A percentile compares a stretch with the other conserved stretches of the same genome.
These are phyloP conservation scores for Yponomeuta cagnagella DNA, from an alignment of 2,888 invertebrate species.

Conservation along the genomic window DNA sequence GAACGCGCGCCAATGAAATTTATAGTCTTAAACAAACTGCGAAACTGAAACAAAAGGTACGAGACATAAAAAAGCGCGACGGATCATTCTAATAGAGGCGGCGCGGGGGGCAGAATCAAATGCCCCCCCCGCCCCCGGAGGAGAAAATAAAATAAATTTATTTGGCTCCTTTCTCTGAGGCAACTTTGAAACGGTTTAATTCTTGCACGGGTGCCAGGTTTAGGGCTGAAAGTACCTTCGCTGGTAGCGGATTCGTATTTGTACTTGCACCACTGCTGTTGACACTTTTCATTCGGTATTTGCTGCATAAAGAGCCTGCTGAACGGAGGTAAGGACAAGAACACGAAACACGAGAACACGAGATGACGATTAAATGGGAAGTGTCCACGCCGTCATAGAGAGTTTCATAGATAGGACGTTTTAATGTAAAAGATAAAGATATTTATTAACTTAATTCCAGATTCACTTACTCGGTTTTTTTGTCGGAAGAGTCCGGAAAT, in stretches of 20 bases:
- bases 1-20: conserved; percentile 33
- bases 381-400: no score
- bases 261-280: background rate
- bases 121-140: conserved; percentile 35
- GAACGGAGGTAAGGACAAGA: no score
- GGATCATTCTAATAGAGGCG: conserved; percentile 51
- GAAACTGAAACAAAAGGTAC: conserved; percentile 34
- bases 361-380: no score
- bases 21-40: conserved; percentile 55
- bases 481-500: no score
- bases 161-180: conserved; percentile 40
- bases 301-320: no score
- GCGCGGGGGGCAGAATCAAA: conserved; percentile 44
- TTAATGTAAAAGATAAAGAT: no score
- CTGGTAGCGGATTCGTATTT: background rate
- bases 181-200: conserved; percentile 41
- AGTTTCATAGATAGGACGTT: no score
- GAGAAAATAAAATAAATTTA: conserved; percentile 36
- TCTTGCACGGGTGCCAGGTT: conserved; percentile 24
- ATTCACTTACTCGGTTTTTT: no score
- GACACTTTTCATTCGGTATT: no score
- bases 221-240: background rate
- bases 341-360: no score
- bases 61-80: conserved; percentile 33
- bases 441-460: no score